Base-by-base conservation (phyloP, 35 echinoderm and acorn worm genomes). In the Ophiothrix spiculata region DNA sequence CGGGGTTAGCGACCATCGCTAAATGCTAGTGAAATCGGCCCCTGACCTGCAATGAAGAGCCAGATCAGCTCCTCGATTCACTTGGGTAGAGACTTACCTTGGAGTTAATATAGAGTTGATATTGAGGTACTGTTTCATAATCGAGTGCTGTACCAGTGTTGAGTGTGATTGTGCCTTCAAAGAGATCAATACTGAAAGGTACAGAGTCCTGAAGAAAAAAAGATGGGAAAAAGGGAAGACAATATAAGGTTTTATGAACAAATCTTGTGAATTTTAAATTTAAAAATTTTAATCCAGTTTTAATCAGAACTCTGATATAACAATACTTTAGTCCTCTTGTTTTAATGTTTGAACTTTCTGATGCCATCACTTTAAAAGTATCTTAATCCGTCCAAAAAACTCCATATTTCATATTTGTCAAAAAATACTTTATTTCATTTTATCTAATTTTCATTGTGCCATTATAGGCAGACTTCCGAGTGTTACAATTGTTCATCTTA, bases 51-150 rank as follows among this genome's bases (percentile, higher is more conserved):
- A n/a, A n/a, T n/a, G n/a, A n/a, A n/a, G n/a, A n/a, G n/a, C n/a
- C n/a, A n/a, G n/a, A n/a, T n/a, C n/a, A n/a, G n/a, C n/a, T n/a
- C n/a, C n/a, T n/a, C n/a, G n/a, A n/a, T n/a, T n/a, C n/a, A n/a
- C n/a, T n/a, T n/a, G n/a, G n/a, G n/a, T n/a, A 15, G 29, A 25
- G 23, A 69, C 60, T 69, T 69, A 69, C 60, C 60, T 25, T 69
- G 25, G 60, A 10, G 25, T 69, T 69, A 69, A 69, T 69, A 69
- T 25, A 69, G 60, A 69, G 60, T 69, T 69, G 60, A 69, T 69
- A 69, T 69, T 69, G 16, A 12, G 60, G 60, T 69, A 12, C 1
- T 25, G 23, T 69, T 25, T 69, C 60, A 69, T 15, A 69, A 25
- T 69, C 60, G 3, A 69, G 25, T n/a, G n/a, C n/a, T n/a, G n/a